Evolutionary conservation across 2,888 invertebrate genomes (phyloP), one percentile per base, ranked within the genome.

Genomic region (Pollenia angustigena): DNA sequence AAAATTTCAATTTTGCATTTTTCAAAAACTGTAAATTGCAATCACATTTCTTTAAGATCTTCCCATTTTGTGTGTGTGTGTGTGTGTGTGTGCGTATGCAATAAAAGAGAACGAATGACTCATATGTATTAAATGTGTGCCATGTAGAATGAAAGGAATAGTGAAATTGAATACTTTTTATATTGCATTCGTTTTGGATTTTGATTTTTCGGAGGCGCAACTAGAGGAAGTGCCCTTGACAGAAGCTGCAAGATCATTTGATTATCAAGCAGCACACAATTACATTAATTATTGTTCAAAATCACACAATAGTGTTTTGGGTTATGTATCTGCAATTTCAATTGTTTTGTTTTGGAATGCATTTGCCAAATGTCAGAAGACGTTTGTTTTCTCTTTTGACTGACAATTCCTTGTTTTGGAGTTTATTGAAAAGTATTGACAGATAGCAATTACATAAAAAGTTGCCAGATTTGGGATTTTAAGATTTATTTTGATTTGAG

Each of bases 81-180:
- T n/a, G n/a, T n/a, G n/a, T n/a, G n/a, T n/a, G n/a, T 52, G 56
- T 50, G n/a, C 32, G n/a, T 32, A 6, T 32, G 58, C 74, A 50
- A 14, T 14, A 44, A 60, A 62, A 52, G 23, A 52, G 32, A 18
- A 32, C 32, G 32, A 48, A 66, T 54, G 52, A 71, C 60, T 40
- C 44, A 46, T 18, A 16, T 56, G 18, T n/a, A n/a, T n/a, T n/a
- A 81, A 71, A 62, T 81, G 75, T 85, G 60, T 80, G 48, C 44
- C 64, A 66, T 40, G 32, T 32, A 64, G 58, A 78, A 54, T 80
- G 64, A 80, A 72, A 58, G 56, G 50, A 76, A 76, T 72, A 84
- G 58, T 87, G 87, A 87, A 87, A 87, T 78, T 68, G 14, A 87
- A 87, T 87, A 87, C 87, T 87, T 75, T 32, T 75, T 62, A 18